Base-by-base conservation (phyloP, 1,140 invertebrate genomes). In the Manduca sexta region DNA sequence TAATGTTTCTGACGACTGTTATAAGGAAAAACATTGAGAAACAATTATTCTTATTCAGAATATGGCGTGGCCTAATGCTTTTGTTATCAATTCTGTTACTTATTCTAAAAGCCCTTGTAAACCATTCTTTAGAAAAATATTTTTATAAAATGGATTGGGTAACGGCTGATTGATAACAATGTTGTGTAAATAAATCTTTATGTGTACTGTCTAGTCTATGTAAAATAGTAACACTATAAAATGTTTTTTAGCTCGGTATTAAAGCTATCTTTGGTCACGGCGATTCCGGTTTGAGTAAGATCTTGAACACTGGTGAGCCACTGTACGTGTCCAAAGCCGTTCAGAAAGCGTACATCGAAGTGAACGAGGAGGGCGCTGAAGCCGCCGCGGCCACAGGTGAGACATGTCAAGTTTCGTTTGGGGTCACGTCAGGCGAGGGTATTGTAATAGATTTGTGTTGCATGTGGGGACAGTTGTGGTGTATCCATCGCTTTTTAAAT, bases 291-390 rank as follows among this genome's bases (percentile, higher is more conserved):
- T 34, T 84, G 15, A 74, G 64, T 2, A 79, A 79, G 39, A 16
- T 84, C 2, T 49, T 84, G 33, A 61, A 72, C 42, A 58, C 46
- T 2, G 29, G 47, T 0, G 78, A 82, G 42, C 17, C 42, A 2
- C 39, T 84, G 29, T 70, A 43, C 18, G 78, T 84, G 10, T 82
- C 81, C 0, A 82, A 79, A 41, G 81, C 74, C 0, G 54, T 84
- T 11, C 78, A 82, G 34, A 82, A 80, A 44, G 78, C 76, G 0
- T 84, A 78, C 37, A 80, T 82, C 33, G 76, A 84, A 45, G 74
- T 82, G 0, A 79, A 82, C 41, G 78, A 84, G 35, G 81, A 82
- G 41, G 81, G 81, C 0, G 74, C 81, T 2, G 74, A 82, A 33
- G 78, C 80, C 0, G 74, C 80, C 1, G 76, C 80, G 0, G 76